Evolutionary conservation across 2,113 vertebrate species (phyloP).

Genomic region (Myotis davidii): DNA sequence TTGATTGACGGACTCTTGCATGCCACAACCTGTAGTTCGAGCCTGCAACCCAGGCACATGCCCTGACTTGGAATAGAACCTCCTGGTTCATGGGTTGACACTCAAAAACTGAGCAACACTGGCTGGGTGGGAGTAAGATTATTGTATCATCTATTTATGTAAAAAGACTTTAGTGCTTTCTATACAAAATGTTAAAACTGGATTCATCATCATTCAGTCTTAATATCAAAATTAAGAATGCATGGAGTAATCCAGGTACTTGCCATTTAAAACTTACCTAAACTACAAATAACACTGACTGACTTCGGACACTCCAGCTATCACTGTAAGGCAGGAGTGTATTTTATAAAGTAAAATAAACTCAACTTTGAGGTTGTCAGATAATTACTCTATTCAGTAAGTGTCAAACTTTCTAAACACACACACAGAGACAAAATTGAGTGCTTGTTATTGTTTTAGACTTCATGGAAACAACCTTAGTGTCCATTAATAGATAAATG

Average conservation of each 20-base stretch:
- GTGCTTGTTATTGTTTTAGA: not conserved
- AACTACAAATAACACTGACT: not conserved
- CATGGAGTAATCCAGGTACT: not conserved
- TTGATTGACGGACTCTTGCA: no score
- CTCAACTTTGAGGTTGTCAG: not conserved
- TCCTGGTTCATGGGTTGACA: no score
- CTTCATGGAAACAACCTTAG: not conserved
- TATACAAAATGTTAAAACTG: slow-evolving; percentile 48
- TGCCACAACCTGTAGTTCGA: no score
- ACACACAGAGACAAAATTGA: not conserved
- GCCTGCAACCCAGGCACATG: no score
- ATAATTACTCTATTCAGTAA: slow-evolving; percentile 39
- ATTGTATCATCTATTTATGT: not conserved
- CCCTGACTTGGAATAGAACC: no score
- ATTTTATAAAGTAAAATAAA: slow-evolving; percentile 60
- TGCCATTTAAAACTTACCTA: slow-evolving; percentile 7
- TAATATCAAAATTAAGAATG: slow-evolving; percentile 27
- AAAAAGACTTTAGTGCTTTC: slow-evolving; percentile 19
- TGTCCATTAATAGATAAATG: not conserved
- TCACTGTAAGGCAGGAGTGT: not conserved
- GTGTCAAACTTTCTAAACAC: not conserved
- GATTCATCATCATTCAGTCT: slow-evolving; percentile 14
- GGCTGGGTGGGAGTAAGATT: not conserved
- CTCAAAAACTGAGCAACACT: no score
- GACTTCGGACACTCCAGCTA: not conserved